Percentiles rank a stretch among this genome's conserved stretches.
Evolutionary conservation across 1,140 invertebrate genomes (phyloP).

Genomic region (Formica selysi): DNA sequence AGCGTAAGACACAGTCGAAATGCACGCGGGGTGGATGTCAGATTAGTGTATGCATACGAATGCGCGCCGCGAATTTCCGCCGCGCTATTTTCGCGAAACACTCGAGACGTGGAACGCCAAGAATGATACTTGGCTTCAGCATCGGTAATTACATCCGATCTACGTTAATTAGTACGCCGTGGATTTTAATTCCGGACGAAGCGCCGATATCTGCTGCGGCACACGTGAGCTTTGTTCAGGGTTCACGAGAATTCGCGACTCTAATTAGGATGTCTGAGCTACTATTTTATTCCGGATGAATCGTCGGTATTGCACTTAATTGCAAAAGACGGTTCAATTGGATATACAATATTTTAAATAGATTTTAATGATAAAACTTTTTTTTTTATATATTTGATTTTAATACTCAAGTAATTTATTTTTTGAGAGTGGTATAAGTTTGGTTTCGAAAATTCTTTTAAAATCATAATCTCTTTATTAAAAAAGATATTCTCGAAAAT

Average conservation of each 20-base stretch:
- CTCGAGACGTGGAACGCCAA: conserved; percentile 54
- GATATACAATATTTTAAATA: background rate
- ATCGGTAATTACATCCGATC: conserved; percentile 72
- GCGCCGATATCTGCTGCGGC: conserved; percentile 23
- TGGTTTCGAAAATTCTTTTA: background rate
- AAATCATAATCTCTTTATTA: background rate
- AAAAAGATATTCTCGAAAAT: background rate
- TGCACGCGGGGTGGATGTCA: background rate
- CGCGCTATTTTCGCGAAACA: conserved; percentile 57
- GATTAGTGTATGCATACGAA: conserved; percentile 17
- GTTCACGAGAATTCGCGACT: conserved; percentile 36
- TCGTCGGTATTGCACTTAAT: conserved; percentile 16
- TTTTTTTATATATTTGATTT: background rate
- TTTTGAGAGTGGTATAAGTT: background rate
- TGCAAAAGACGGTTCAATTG: background rate
- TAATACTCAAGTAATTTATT: background rate
- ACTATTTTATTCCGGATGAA: conserved; percentile 46
- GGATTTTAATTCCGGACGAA: conserved; percentile 61
- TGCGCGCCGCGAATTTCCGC: background rate
- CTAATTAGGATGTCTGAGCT: conserved; percentile 59
- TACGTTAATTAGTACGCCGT: conserved; percentile 66
- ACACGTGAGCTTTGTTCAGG: conserved; percentile 35
- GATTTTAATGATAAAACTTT: background rate
- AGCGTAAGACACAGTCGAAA: background rate
- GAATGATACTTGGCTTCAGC: conserved; percentile 55